Conservation (phyloP, 2,888 invertebrate genomes). For the Tenthredo mesomela region DNA sequence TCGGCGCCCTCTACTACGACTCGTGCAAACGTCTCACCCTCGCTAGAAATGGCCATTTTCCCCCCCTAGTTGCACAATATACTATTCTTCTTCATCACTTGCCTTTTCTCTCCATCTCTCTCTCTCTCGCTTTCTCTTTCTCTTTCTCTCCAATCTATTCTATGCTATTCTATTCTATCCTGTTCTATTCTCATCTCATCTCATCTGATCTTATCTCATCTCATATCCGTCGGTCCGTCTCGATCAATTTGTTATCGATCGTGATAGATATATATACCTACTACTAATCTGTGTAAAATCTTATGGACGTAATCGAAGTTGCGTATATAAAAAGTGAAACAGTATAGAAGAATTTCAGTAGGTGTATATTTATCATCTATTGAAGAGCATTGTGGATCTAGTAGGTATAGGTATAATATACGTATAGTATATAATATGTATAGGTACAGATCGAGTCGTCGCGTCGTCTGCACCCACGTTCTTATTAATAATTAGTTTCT, state of each 20-base stretch:
- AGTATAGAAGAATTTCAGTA: neutral
- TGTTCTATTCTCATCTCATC: neutral
- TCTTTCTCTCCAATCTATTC: neutral
- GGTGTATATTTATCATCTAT: too few species aligned
- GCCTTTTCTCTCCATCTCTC: neutral
- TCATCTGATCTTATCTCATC: neutral
- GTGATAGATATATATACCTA: too few species aligned
- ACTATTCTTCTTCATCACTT: neutral
- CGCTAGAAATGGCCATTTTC: too few species aligned
- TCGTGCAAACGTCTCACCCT: too few species aligned
- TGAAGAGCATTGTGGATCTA: too few species aligned
- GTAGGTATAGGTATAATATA: too few species aligned
- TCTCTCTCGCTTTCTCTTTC: neutral
- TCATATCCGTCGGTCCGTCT: neutral
- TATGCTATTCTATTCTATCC: neutral
- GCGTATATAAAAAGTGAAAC: neutral
- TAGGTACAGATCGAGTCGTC: too few species aligned
- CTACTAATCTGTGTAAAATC: neutral
- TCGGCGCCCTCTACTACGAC: too few species aligned
- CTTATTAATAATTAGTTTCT: slow-evolving; percentile 19
- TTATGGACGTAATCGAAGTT: neutral
- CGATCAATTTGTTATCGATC: neutral
- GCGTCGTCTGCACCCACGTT: neutral
- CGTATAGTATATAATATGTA: neutral
- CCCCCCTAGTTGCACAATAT: too few species aligned